These are phyloP conservation scores for Menura novaehollandiae DNA, from an alignment of 2,113 vertebrate genomes.

Conservation along the genomic window DNA sequence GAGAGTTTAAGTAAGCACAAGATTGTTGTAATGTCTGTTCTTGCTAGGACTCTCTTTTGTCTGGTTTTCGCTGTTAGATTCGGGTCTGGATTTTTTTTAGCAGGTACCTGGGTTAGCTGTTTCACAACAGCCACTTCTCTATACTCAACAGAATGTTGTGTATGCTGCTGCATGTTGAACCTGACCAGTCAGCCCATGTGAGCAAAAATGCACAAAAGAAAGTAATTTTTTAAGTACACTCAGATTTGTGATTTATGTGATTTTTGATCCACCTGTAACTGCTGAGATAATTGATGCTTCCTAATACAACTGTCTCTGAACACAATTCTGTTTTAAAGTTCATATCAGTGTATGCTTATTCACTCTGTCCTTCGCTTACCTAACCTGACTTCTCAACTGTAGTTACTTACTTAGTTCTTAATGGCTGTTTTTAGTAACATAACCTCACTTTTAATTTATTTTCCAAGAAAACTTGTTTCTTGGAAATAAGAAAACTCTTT, in stretches of 20 bases:
- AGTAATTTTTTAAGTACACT: not conserved
- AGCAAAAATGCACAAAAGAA: not conserved
- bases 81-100: not conserved
- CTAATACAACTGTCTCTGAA: not conserved
- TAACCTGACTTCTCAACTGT: not conserved
- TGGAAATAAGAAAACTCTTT: not conserved
- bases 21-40: not conserved
- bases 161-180: not conserved
- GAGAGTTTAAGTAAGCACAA: not conserved
- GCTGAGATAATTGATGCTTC: not conserved
- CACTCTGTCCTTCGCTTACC: not conserved
- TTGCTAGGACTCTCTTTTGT: not conserved
- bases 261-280: not conserved
- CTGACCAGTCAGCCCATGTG: accelerated
- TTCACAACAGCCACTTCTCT: not conserved
- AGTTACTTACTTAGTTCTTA: not conserved
- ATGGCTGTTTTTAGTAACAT: not conserved
- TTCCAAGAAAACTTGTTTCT: not conserved
- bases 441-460: not conserved
- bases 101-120: not conserved
- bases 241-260: not conserved
- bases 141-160: not conserved
- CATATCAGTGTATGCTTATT: not conserved
- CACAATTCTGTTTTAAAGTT: not conserved
- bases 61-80: not conserved